phyloP scores from a whole-genome alignment of 2,888 invertebrate genomes.

The Lepeophtheirus nordmannii region DNA sequence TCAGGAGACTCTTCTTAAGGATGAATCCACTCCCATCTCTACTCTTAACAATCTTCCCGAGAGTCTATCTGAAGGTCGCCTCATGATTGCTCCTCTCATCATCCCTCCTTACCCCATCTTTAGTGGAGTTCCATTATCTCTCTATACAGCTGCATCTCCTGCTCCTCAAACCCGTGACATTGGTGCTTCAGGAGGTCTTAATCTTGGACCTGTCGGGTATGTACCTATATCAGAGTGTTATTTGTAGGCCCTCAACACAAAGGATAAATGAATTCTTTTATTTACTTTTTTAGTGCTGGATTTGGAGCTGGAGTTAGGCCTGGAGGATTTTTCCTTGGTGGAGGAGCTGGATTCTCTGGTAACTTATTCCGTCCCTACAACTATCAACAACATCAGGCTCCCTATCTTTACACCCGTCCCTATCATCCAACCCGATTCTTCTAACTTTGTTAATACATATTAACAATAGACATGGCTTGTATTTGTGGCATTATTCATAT shows the following conservation, averaged over 20 bases:
- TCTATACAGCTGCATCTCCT: background rate
- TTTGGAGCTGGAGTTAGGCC: background rate
- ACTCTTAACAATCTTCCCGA: too few species aligned
- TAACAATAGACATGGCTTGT: background rate
- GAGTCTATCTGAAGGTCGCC: background rate
- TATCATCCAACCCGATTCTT: background rate
- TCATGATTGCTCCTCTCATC: background rate
- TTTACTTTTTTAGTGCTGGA: background rate
- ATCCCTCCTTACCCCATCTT: background rate
- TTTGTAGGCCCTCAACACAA: too few species aligned
- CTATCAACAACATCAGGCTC: constrained; percentile 4
- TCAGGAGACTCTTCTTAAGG: too few species aligned
- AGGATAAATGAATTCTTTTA: too few species aligned
- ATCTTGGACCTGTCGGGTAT: background rate
- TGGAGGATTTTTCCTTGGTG: background rate
- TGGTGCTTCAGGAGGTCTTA: constrained; percentile 4
- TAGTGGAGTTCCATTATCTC: background rate
- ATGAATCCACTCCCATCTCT: too few species aligned
- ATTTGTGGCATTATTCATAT: background rate
- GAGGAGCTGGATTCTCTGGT: background rate
- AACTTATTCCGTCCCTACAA: background rate
- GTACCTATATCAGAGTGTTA: background rate
- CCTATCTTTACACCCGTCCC: background rate
- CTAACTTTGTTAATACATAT: background rate
- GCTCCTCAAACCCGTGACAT: background rate